phyloP scores from a whole-genome alignment of 2,113 vertebrate species.

The Cranoglanis bouderius region DNA sequence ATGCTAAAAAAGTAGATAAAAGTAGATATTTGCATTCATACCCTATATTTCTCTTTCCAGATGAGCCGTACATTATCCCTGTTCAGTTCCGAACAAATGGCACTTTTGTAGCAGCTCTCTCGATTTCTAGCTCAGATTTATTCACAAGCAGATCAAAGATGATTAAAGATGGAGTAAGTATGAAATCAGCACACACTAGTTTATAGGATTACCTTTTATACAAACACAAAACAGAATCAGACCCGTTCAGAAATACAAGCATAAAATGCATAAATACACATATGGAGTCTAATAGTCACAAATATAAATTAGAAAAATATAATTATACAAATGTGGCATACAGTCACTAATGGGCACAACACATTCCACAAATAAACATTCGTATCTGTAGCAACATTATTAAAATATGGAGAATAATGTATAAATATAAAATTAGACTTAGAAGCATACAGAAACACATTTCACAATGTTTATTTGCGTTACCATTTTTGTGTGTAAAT shows the following conservation, averaged over 20 bases:
- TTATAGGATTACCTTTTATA: background rate
- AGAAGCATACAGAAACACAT: background rate
- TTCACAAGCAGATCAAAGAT: constrained; percentile 20
- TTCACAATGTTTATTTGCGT: background rate
- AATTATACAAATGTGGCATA: background rate
- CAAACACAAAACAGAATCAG: background rate
- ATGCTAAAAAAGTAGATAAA: too few species aligned
- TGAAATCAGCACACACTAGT: background rate
- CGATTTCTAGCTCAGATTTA: background rate
- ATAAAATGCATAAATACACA: background rate
- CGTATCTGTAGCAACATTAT: background rate
- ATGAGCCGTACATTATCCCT: background rate
- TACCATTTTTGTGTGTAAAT: background rate
- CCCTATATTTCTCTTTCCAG: constrained; percentile 10
- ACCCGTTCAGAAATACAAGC: background rate
- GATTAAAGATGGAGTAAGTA: constrained; percentile 43
- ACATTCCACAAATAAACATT: background rate
- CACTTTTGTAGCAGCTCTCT: constrained; percentile 27
- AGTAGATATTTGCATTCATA: background rate
- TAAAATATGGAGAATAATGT: background rate
- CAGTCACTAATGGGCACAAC: background rate
- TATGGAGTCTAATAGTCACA: background rate
- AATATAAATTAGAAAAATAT: background rate
- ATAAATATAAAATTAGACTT: background rate
- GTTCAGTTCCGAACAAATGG: constrained; percentile 34